Conservation (phyloP, 1,140 invertebrate species). For the Paralvinella palmiformis region DNA sequence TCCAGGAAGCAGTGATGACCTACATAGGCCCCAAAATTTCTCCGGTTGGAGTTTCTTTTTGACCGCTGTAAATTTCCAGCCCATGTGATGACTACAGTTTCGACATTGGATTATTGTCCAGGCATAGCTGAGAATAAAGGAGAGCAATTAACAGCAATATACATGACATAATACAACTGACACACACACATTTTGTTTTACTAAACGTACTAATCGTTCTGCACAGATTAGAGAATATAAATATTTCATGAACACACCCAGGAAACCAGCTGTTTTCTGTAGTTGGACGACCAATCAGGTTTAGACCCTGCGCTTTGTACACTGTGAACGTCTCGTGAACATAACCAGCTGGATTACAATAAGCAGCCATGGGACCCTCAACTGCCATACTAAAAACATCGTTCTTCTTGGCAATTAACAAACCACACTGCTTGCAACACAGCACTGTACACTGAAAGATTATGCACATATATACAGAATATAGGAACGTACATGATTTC, state of each 20-base stretch:
- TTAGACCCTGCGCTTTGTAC: constrained; percentile 58
- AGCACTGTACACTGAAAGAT: constrained; percentile 57
- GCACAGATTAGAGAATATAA: not conserved
- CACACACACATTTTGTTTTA: not conserved
- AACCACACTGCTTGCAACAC: constrained; percentile 61
- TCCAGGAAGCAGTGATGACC: constrained; percentile 44
- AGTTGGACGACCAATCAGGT: constrained; percentile 57
- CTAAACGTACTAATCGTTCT: not conserved
- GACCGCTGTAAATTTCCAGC: constrained; percentile 70
- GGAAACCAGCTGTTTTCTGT: constrained; percentile 79
- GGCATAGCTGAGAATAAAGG: constrained; percentile 58
- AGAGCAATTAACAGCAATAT: constrained; percentile 6
- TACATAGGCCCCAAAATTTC: constrained; percentile 67
- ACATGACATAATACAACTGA: not conserved
- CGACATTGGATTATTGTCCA: constrained; percentile 71
- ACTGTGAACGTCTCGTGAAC: constrained; percentile 78
- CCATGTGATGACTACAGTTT: constrained; percentile 64
- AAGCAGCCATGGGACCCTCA: constrained; percentile 73
- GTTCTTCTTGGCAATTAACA: constrained; percentile 59
- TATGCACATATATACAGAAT: constrained; percentile 9
- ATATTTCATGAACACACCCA: constrained; percentile 61
- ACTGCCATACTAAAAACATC: constrained; percentile 76
- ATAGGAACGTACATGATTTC: not conserved
- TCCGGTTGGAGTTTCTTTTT: constrained; percentile 59
- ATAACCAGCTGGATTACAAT: constrained; percentile 71